phyloP scores from a whole-genome alignment of 2,888 invertebrate species.

The Cremastobaeus sp. region DNA sequence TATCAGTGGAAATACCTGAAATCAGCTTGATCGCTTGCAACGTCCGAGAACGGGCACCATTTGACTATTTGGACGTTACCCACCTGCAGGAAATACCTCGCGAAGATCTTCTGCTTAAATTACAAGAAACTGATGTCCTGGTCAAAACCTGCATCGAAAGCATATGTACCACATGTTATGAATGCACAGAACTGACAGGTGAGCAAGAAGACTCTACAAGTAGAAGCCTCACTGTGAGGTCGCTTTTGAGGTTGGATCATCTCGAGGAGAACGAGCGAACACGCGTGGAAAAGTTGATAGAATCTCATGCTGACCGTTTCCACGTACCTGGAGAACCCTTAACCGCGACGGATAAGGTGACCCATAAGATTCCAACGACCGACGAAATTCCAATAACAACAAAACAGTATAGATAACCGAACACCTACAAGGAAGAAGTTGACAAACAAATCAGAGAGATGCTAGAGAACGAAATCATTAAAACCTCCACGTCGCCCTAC shows the following conservation, averaged over 20 bases:
- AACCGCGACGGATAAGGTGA: neutral
- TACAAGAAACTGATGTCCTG: too few relatives aligned
- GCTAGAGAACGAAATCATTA: conserved; percentile 35
- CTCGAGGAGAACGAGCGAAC: neutral
- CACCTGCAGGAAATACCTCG: too few relatives aligned
- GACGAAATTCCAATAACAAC: conserved; percentile 10
- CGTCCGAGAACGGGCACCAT: neutral
- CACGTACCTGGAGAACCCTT: conserved; percentile 20
- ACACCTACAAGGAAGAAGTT: conserved; percentile 43
- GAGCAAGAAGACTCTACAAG: too few relatives aligned
- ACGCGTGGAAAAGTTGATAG: neutral
- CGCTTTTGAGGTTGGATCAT: conserved; percentile 9
- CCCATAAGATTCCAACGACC: conserved; percentile 12
- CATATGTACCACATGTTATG: too few relatives aligned
- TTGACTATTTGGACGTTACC: too few relatives aligned
- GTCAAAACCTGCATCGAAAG: too few relatives aligned
- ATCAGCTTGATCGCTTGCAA: neutral
- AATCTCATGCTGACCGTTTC: neutral
- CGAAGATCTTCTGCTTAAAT: too few relatives aligned
- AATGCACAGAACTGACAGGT: too few relatives aligned
- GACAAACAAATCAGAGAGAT: conserved; percentile 37
- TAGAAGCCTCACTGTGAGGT: too few relatives aligned
- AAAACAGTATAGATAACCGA: conserved; percentile 41
- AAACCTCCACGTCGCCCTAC: too few relatives aligned
- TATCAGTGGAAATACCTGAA: too few relatives aligned